Base-by-base conservation (phyloP, 64 coral and sea anemone genomes). In the Porites lutea region DNA sequence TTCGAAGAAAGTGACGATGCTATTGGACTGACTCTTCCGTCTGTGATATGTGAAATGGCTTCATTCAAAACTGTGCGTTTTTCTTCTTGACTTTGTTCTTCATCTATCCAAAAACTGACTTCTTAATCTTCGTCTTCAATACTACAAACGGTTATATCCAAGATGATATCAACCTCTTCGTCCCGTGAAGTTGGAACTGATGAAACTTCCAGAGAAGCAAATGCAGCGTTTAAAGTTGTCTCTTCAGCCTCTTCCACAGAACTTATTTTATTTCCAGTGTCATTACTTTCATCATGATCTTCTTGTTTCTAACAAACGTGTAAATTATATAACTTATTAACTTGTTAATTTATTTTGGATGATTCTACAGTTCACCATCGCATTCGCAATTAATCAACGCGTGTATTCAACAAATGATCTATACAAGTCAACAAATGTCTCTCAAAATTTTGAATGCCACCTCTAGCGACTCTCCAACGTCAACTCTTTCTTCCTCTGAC, bases 101-200 rank as follows among this genome's bases (percentile, higher is more conserved):
- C 60, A 87, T 72, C 83, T 21, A 87, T 44, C 83, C 83, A 87
- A 87, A 87, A 72, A 18, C 83, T 87, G 22, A 87, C 43, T 65
- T 87, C 65, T 51, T 87, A 3, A 60, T 60, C 59, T 60, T 60
- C 59, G 59, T 60, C 59, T 60, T 60, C 59, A 60, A 60, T 60
- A 60, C 59, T 60, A 60, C 59, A 2, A 60, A 60, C 59, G 59
- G 59, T 60, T 60, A 0, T 60, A 60, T 60, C 59, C 59, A 60
- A 60, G 59, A 1, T 60, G 59, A 60, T 60, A 10, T 1, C 59
- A 60, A 60, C 59, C 59, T 60, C 59, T 60, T 60, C 59, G 59
- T 60, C 59, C 14, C 59, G 59, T 60, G 59, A 60, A 60, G 59
- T 60, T 60, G 59, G 59, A 60, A 10, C 59, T 2, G 59, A 60